phyloP scores from a whole-genome alignment of 2,113 vertebrate species.

The Morphnarchus princeps region DNA sequence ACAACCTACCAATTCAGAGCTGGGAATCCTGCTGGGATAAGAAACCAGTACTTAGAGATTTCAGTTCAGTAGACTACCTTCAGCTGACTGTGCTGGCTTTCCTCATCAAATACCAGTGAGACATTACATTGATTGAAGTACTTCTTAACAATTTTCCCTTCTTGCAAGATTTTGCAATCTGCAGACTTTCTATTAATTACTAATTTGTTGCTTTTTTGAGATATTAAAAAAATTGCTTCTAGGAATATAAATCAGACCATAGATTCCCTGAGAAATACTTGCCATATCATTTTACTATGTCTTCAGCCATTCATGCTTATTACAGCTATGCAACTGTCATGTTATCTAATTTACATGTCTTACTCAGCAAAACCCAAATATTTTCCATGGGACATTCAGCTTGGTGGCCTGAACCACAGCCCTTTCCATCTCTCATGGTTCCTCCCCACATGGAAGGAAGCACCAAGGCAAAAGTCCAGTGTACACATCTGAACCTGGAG shows the following conservation, averaged over 20 bases:
- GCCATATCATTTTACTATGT: not conserved
- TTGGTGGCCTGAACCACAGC: not conserved
- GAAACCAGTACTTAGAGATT: not conserved
- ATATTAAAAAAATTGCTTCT: not conserved
- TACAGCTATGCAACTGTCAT: not conserved
- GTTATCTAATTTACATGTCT: not conserved
- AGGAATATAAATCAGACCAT: not conserved
- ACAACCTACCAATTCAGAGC: not conserved
- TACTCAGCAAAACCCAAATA: not conserved
- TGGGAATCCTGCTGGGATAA: not conserved
- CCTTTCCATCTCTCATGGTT: not conserved
- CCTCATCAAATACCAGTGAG: not conserved
- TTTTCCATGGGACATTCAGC: not conserved
- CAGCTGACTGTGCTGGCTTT: not conserved
- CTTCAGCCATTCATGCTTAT: not conserved
- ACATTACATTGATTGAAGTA: not conserved
- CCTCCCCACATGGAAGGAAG: not conserved
- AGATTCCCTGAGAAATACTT: not conserved
- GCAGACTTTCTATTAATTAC: not conserved
- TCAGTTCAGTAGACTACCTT: not conserved
- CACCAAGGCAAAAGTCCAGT: not conserved
- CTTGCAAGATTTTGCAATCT: not conserved
- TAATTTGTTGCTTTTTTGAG: not conserved
- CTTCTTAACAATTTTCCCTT: not conserved
- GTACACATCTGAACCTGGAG: not conserved